phyloP scores from a whole-genome alignment of 2,888 invertebrate species.

The Agonopterix alstromeriana region DNA sequence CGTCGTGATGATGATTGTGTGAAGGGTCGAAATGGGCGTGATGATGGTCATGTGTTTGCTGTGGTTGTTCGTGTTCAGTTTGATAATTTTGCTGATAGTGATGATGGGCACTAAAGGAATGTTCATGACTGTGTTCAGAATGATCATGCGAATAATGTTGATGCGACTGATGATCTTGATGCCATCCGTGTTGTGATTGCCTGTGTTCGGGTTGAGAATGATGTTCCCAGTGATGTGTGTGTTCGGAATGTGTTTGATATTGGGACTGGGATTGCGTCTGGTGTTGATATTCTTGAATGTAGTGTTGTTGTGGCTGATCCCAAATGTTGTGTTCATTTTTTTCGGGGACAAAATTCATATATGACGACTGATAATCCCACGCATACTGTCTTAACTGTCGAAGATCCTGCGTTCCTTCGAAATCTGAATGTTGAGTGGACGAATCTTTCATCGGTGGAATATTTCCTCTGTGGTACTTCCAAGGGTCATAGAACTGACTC shows the following conservation, averaged over 20 bases:
- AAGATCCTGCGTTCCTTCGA: conserved; percentile 24
- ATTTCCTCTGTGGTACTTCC: conserved; percentile 81
- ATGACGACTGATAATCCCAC: conserved; percentile 39
- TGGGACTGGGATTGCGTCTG: conserved; percentile 12
- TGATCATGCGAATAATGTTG: conserved; percentile 14
- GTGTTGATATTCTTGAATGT: conserved; percentile 15
- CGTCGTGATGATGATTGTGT: neutral
- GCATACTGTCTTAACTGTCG: conserved; percentile 50
- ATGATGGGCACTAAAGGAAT: conserved; percentile 13
- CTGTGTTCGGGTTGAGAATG: conserved; percentile 15
- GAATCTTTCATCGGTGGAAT: conserved; percentile 36
- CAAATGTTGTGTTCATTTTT: neutral
- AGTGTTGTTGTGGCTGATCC: neutral
- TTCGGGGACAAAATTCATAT: neutral
- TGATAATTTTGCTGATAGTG: conserved; percentile 7
- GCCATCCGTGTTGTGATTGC: conserved; percentile 10
- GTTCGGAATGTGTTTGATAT: conserved; percentile 15
- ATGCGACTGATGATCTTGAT: conserved; percentile 13
- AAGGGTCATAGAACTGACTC: conserved; percentile 79
- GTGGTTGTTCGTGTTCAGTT: conserved; percentile 4
- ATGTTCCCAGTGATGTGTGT: conserved; percentile 14
- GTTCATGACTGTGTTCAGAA: conserved; percentile 12
- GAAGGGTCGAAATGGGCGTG: neutral
- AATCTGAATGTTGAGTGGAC: conserved; percentile 15
- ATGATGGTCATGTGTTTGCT: neutral